Conservation (phyloP, 35 echinoderm and acorn worm genomes). For the Acanthaster planci region DNA sequence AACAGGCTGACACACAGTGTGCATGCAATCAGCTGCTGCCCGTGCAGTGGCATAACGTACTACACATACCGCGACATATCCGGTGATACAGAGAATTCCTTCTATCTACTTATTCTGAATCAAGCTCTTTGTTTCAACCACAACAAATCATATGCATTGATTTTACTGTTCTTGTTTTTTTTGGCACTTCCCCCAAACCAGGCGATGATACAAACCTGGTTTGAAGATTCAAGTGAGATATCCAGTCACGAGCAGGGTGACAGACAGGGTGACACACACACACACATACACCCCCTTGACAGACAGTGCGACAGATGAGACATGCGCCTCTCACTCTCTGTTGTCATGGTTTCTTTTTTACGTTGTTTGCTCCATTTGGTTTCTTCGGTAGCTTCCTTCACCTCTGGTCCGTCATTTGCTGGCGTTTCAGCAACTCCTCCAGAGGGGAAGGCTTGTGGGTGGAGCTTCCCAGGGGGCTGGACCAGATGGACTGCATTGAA, state of each 20-base stretch:
- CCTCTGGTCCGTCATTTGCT: conserved; percentile 65
- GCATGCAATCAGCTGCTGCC: background rate
- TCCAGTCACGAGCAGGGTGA: conserved; percentile 20
- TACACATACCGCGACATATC: too few relatives aligned
- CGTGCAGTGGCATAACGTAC: background rate
- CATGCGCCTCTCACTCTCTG: background rate
- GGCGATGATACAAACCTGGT: background rate
- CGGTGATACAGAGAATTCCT: too few relatives aligned
- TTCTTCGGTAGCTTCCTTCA: conserved; percentile 55
- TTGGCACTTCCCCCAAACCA: background rate
- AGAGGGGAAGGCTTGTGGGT: conserved; percentile 52
- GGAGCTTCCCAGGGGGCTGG: conserved; percentile 63
- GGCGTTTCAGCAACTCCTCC: conserved; percentile 65
- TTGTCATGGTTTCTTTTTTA: conserved; percentile 8
- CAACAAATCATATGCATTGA: conserved; percentile 6
- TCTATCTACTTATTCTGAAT: background rate
- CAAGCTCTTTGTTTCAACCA: background rate
- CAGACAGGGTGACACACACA: conserved; percentile 22
- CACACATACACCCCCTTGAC: too few relatives aligned
- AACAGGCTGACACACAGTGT: background rate
- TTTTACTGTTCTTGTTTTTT: background rate
- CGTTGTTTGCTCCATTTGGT: conserved; percentile 14
- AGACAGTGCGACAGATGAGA: conserved; percentile 6
- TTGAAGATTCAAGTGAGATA: conserved; percentile 1
- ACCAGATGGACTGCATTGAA: conserved; percentile 73